Percentiles rank a stretch among this genome's conserved stretches.
phyloP scores from a whole-genome alignment of 2,797 vertebrate genomes.

The Manis javanica region DNA sequence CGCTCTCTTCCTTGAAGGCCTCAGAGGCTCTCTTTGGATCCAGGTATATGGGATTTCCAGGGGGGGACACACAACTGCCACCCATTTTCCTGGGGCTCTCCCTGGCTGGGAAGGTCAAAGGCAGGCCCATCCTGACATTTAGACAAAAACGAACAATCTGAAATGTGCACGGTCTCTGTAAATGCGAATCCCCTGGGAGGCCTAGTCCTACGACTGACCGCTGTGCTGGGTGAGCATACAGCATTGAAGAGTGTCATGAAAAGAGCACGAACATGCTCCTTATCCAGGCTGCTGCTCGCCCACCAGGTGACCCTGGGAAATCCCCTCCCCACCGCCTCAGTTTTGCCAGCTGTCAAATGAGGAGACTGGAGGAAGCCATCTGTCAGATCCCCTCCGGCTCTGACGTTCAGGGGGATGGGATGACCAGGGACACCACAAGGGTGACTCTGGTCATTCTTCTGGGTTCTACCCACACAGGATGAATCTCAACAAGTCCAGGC shows the following conservation, averaged over 20 bases:
- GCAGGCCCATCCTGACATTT: background rate
- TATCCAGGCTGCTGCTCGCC: background rate
- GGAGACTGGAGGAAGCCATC: background rate
- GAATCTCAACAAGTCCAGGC: slow-evolving; percentile 92
- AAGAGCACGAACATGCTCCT: background rate
- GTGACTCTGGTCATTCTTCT: background rate
- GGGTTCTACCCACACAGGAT: slow-evolving; percentile 85
- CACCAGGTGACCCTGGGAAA: rapidly evolving
- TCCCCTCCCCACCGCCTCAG: background rate
- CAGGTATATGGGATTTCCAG: slow-evolving; percentile 86
- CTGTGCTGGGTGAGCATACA: background rate
- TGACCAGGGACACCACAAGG: background rate
- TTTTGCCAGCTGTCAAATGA: slow-evolving; percentile 7
- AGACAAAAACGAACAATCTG: background rate
- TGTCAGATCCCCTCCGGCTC: background rate
- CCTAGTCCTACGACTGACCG: background rate
- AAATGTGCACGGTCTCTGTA: background rate
- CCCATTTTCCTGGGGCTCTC: background rate
- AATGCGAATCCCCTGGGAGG: background rate
- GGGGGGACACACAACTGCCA: rapidly evolving
- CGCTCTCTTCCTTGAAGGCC: slow-evolving; percentile 91
- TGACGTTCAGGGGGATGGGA: background rate
- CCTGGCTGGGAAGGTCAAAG: background rate
- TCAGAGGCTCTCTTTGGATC: slow-evolving; percentile 93
- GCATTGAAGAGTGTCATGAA: background rate